Evolutionary conservation across 2,888 invertebrate species (phyloP).

Genomic region (Epiblema foenella): DNA sequence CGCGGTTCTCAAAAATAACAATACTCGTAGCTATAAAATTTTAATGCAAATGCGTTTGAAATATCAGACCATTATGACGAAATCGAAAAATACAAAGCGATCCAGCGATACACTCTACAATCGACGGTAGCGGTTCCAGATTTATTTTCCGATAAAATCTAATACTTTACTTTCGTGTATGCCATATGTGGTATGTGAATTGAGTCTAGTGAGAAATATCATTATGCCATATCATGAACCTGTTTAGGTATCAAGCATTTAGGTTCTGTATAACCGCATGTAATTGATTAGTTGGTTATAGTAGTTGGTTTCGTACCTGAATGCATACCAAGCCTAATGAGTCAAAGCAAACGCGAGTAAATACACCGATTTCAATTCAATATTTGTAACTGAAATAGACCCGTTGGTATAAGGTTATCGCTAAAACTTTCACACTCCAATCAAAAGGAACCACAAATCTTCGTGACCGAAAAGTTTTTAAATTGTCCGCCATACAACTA

Average conservation of each 20-base stretch:
- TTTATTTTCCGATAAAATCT: neutral
- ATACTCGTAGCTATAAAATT: too few species aligned
- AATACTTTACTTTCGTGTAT: neutral
- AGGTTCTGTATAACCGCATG: too few species aligned
- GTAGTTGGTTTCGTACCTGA: too few species aligned
- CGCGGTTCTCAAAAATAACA: too few species aligned
- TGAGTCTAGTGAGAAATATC: neutral
- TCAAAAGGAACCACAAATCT: conserved; percentile 6
- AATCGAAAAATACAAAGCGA: neutral
- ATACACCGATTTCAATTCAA: neutral
- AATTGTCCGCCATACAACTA: conserved; percentile 1
- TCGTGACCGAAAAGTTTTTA: conserved; percentile 12
- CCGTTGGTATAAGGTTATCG: neutral
- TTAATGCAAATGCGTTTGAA: neutral
- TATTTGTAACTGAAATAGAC: neutral
- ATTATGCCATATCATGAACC: too few species aligned
- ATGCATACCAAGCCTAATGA: neutral
- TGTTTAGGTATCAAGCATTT: too few species aligned
- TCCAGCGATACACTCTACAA: neutral
- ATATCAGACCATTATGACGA: neutral
- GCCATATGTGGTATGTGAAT: neutral
- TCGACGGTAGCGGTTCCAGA: neutral
- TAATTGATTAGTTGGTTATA: too few species aligned
- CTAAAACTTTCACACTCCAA: neutral
- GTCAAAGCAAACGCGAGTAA: neutral